Percentiles rank a stretch among this genome's conserved stretches.
Evolutionary conservation across 37 sponge, comb jelly and placozoan species (phyloP).

Genomic region (Lycopodina hypogea): DNA sequence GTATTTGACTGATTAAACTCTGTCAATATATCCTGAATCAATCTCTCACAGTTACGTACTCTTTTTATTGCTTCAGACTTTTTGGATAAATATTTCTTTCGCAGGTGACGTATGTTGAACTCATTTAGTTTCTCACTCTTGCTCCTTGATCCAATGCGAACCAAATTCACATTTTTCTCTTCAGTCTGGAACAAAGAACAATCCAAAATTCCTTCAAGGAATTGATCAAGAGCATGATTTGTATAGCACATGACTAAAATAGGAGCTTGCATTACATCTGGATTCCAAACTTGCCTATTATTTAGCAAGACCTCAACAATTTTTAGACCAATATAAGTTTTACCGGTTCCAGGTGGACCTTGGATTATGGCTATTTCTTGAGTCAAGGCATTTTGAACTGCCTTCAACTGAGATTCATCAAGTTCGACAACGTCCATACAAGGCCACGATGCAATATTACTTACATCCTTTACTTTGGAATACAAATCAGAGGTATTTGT

Average conservation of each 20-base stretch:
- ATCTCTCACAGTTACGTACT: not conserved
- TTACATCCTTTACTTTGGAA: conserved; percentile 5
- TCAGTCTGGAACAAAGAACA: not conserved
- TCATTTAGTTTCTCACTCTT: conserved; percentile 60
- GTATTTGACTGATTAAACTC: not conserved
- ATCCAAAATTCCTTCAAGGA: conserved; percentile 65
- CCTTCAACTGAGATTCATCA: conserved; percentile 70
- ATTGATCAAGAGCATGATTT: conserved; percentile 96
- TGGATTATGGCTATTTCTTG: conserved; percentile 86
- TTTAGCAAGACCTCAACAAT: conserved; percentile 63
- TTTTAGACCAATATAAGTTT: conserved; percentile 90
- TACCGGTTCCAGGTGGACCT: conserved; percentile 97
- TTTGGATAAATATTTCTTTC: not conserved
- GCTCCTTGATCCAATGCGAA: conserved; percentile 81
- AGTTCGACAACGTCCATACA: conserved; percentile 22
- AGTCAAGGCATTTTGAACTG: conserved; percentile 69
- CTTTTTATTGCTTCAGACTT: not conserved
- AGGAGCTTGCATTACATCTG: conserved; percentile 28
- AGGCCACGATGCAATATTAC: conserved; percentile 33
- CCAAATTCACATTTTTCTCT: conserved; percentile 20
- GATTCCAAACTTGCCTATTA: conserved; percentile 59
- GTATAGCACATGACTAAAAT: conserved; percentile 90
- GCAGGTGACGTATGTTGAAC: conserved; percentile 26
- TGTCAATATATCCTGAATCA: not conserved
- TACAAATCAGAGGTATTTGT: not conserved